These are phyloP conservation scores for Saimiri boliviensis DNA, from an alignment of 2,113 vertebrate species.

Conservation along the genomic window DNA sequence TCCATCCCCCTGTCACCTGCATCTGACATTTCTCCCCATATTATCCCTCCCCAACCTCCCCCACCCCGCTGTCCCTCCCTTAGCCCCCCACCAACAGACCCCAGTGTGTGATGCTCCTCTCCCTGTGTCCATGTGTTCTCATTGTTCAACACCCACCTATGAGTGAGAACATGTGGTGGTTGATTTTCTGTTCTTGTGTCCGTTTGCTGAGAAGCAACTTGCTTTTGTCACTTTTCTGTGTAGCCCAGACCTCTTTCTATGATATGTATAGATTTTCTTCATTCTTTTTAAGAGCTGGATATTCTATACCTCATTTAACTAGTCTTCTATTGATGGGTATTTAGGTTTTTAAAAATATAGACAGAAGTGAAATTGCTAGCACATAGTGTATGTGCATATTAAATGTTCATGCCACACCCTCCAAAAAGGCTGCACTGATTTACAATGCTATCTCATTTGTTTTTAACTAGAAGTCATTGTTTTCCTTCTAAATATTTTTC, in stretches of 20 bases:
- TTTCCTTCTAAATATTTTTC: conserved; percentile 17
- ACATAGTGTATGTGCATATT: not conserved
- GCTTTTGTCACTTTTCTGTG: not conserved
- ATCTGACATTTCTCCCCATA: too few species aligned
- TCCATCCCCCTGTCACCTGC: too few species aligned
- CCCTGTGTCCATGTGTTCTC: too few species aligned
- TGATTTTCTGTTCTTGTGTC: too few species aligned
- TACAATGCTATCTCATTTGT: not conserved
- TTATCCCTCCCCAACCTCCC: too few species aligned
- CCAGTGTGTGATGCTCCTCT: too few species aligned
- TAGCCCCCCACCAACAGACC: too few species aligned
- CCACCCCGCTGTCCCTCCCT: too few species aligned
- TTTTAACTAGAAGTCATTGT: conserved; percentile 23
- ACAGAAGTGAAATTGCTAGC: not conserved
- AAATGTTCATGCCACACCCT: not conserved
- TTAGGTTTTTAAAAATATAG: not conserved
- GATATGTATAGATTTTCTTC: not conserved
- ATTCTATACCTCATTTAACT: not conserved
- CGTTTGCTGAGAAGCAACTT: not conserved
- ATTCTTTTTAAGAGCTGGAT: conserved; percentile 11
- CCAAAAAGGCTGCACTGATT: not conserved
- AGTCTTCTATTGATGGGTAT: not conserved
- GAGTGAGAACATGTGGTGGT: too few species aligned
- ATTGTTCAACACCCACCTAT: too few species aligned
- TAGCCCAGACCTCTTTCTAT: not conserved